These are phyloP conservation scores for Melanotus villosus DNA, from an alignment of 2,888 invertebrate species.

Conservation along the genomic window DNA sequence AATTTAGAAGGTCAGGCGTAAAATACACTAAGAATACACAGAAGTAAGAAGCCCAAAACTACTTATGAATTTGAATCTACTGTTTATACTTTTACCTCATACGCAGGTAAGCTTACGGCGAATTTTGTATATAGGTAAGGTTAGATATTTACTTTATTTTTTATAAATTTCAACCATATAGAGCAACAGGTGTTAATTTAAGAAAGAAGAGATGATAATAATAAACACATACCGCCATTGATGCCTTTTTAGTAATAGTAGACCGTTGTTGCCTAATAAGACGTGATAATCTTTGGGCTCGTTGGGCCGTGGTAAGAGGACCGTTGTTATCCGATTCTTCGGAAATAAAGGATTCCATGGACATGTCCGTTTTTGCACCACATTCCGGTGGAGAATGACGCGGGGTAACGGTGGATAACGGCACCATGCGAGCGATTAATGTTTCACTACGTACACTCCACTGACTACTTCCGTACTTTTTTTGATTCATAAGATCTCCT, in stretches of 20 bases:
- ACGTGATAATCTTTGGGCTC: constrained; percentile 78
- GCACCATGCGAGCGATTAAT: constrained; percentile 80
- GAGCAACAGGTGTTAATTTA: constrained; percentile 10
- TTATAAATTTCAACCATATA: too few relatives aligned
- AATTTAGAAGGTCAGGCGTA: too few relatives aligned
- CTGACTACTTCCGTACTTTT: constrained; percentile 79
- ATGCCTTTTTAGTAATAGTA: constrained; percentile 18
- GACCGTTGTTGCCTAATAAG: constrained; percentile 77
- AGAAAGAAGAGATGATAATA: not conserved
- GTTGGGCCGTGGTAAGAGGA: constrained; percentile 77
- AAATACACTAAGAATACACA: too few relatives aligned
- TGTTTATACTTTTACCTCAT: too few relatives aligned
- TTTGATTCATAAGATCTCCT: constrained; percentile 84
- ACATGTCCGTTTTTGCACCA: constrained; percentile 35
- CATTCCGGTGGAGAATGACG: constrained; percentile 70
- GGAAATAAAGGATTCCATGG: constrained; percentile 45
- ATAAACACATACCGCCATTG: not conserved
- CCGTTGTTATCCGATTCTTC: constrained; percentile 69
- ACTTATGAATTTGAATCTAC: too few relatives aligned
- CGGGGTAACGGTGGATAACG: constrained; percentile 79
- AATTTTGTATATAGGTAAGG: too few relatives aligned
- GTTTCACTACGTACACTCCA: constrained; percentile 82
- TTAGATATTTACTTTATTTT: too few relatives aligned
- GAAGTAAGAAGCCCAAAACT: too few relatives aligned
- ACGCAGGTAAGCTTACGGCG: too few relatives aligned